These are phyloP conservation scores for Clarias batrachus DNA, from an alignment of 2,113 vertebrate species.

Conservation along the genomic window DNA sequence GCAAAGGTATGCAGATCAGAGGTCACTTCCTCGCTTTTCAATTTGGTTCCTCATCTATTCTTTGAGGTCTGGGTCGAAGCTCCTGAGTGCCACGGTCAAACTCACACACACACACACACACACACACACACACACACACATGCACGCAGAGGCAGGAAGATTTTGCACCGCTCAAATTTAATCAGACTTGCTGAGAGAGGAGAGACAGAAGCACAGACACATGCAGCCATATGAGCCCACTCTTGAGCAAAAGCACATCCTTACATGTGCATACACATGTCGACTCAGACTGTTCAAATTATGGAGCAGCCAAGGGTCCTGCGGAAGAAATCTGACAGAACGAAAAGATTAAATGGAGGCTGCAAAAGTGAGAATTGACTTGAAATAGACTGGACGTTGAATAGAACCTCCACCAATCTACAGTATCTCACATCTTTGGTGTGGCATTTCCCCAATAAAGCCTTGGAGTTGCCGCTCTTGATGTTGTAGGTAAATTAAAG, in stretches of 20 bases:
- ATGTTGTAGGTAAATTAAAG: neutral
- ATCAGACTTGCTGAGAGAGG: conserved; percentile 40
- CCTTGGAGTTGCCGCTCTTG: neutral
- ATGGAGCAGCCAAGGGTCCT: neutral
- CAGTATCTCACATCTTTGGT: neutral
- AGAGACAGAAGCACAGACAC: neutral
- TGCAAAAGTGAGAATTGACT: neutral
- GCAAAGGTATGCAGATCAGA: conserved; percentile 16
- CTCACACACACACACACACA: neutral
- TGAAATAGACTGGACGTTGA: neutral
- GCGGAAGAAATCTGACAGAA: neutral
- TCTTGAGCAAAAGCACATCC: conserved; percentile 23
- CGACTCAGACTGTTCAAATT: neutral
- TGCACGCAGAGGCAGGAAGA: neutral
- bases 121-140: conserved; percentile 2
- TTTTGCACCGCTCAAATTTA: conserved; percentile 37
- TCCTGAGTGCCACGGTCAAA: neutral
- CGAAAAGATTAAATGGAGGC: neutral
- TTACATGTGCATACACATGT: conserved; percentile 2
- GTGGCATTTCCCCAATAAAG: neutral
- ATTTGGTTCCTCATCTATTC: conserved; percentile 37
- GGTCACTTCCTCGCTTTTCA: conserved; percentile 40
- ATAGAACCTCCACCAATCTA: neutral
- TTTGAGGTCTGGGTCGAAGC: conserved; percentile 3
- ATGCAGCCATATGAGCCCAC: neutral